Evolutionary conservation across 2,888 invertebrate genomes (phyloP).

Genomic region (Tetragonula carbonaria): DNA sequence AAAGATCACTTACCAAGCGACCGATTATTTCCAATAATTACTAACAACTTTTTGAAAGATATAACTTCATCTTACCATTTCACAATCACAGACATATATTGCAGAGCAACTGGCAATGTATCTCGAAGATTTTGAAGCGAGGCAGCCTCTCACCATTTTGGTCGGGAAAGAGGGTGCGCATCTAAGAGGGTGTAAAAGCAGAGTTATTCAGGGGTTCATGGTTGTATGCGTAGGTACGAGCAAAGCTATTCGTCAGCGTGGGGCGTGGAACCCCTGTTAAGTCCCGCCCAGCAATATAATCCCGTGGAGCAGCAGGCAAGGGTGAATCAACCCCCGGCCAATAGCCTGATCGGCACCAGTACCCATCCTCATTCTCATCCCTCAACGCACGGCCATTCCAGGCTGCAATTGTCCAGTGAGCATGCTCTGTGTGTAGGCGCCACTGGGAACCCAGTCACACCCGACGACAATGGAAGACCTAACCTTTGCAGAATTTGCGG

Average conservation of each 20-base stretch:
- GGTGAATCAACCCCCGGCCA: conserved; percentile 82
- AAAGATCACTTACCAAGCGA: not conserved
- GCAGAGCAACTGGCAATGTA: no score
- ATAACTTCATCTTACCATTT: not conserved
- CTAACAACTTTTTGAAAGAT: no score
- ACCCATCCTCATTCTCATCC: conserved; percentile 80
- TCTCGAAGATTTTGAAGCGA: not conserved
- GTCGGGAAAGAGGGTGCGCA: not conserved
- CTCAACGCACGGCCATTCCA: conserved; percentile 78
- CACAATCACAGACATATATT: not conserved
- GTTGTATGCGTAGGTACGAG: conserved; percentile 78
- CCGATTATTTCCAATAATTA: not conserved
- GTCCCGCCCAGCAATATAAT: conserved; percentile 83
- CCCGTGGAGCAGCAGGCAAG: conserved; percentile 80
- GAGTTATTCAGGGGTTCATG: conserved; percentile 32
- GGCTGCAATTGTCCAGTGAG: conserved; percentile 78
- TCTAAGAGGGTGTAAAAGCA: conserved; percentile 5
- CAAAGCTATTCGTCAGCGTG: conserved; percentile 82
- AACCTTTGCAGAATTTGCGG: conserved; percentile 98
- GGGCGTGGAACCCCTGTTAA: conserved; percentile 83
- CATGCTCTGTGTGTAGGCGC: conserved; percentile 84
- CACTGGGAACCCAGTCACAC: conserved; percentile 85
- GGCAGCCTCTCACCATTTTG: conserved; percentile 43
- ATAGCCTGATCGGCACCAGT: conserved; percentile 81
- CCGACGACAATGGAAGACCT: conserved; percentile 92